These are phyloP conservation scores for Stigmatopora argus DNA, from an alignment of 2,113 vertebrate species.

Conservation along the genomic window DNA sequence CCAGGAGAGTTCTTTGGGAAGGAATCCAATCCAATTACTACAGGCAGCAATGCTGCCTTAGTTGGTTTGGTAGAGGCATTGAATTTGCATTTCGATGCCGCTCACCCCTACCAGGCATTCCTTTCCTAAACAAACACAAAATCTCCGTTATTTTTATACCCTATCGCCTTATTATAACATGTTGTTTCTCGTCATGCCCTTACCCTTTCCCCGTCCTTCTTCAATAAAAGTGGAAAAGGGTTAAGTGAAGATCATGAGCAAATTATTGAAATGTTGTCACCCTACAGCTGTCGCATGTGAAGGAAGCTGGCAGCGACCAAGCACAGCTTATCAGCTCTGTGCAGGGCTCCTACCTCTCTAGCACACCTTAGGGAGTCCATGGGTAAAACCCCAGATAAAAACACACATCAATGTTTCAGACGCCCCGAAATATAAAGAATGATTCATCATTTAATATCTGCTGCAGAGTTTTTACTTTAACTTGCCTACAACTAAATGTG, in stretches of 20 bases:
- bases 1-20: constrained; percentile 70
- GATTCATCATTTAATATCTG: constrained; percentile 9
- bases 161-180: constrained; percentile 27
- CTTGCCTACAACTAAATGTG: constrained; percentile 11
- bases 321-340: constrained; percentile 29
- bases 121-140: neutral
- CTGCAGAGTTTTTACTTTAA: constrained; percentile 1
- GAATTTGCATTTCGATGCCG: constrained; percentile 70
- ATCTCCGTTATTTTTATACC: constrained; percentile 30
- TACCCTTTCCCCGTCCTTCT: constrained; percentile 6
- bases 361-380: constrained; percentile 29
- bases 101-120: constrained; percentile 42
- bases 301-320: constrained; percentile 10
- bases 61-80: constrained; percentile 60
- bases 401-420: constrained; percentile 28
- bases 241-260: constrained; percentile 20
- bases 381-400: constrained; percentile 20
- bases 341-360: constrained; percentile 37
- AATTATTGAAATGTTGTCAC: constrained; percentile 42
- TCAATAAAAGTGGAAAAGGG: constrained; percentile 16
- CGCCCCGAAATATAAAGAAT: neutral
- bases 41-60: constrained; percentile 66
- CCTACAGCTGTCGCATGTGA: constrained; percentile 36
- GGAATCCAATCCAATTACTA: constrained; percentile 80
- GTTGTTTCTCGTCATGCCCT: constrained; percentile 18